These are phyloP conservation scores for Isaurus tuberculatus DNA, from an alignment of 92 coral and sea anemone species.

Conservation along the genomic window DNA sequence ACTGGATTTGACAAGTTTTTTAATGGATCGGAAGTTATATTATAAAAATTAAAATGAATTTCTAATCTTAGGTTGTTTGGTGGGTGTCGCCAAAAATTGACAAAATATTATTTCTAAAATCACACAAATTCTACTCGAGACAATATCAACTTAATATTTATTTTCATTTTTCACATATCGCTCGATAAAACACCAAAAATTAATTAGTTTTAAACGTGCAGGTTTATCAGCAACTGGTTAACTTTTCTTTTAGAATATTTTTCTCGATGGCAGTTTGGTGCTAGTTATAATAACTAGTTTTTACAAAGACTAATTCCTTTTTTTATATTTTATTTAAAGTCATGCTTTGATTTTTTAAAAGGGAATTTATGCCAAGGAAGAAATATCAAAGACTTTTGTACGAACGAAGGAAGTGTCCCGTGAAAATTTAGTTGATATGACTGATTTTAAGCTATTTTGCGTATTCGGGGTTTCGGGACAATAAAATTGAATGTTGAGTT, in stretches of 20 bases:
- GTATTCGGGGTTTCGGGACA: no score
- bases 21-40: constrained; percentile 21
- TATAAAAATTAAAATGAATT: not conserved
- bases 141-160: no score
- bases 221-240: constrained; percentile 22
- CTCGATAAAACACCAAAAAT: not conserved
- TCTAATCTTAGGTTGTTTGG: not conserved
- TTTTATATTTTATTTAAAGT: not conserved
- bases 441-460: not conserved
- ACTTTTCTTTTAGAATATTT: not conserved
- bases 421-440: not conserved
- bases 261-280: not conserved
- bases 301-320: not conserved
- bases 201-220: not conserved
- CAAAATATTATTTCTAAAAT: no score
- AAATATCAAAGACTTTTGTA: not conserved
- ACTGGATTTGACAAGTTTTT: not conserved
- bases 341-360: not conserved
- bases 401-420: constrained; percentile 10
- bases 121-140: no score
- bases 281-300: not conserved
- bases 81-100: not conserved
- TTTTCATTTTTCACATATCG: not conserved
- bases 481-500: not conserved
- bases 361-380: not conserved